phyloP scores from a whole-genome alignment of 2,888 invertebrate species.

The Scaptodrosophila latifasciaeformis region DNA sequence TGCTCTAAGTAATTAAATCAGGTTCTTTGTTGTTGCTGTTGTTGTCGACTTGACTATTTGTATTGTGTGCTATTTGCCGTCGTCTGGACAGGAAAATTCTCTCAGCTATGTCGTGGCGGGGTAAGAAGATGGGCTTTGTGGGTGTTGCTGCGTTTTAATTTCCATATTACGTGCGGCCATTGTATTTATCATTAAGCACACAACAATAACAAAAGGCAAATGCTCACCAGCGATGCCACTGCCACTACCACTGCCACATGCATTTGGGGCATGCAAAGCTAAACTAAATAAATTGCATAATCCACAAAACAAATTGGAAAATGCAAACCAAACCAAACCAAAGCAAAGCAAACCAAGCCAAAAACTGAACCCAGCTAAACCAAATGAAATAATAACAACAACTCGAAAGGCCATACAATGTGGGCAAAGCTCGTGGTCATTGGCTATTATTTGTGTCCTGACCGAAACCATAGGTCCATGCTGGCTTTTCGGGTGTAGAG shows the following conservation, averaged over 20 bases:
- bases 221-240: not conserved
- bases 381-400: slow-evolving; percentile 18
- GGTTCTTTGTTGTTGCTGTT: slow-evolving; percentile 10
- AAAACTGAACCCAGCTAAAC: slow-evolving; percentile 12
- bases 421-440: not conserved
- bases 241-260: not conserved
- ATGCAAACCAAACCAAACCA: slow-evolving; percentile 47
- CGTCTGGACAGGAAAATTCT: too few relatives aligned
- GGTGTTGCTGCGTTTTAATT: slow-evolving; percentile 46
- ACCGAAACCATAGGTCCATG: too few relatives aligned
- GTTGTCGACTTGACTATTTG: too few relatives aligned
- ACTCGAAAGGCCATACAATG: slow-evolving; percentile 12
- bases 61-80: too few relatives aligned
- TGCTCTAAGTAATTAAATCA: slow-evolving; percentile 46
- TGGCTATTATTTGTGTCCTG: not conserved
- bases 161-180: slow-evolving; percentile 66
- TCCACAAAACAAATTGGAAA: slow-evolving; percentile 55
- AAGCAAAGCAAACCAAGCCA: slow-evolving; percentile 44
- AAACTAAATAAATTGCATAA: slow-evolving; percentile 55
- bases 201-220: not conserved
- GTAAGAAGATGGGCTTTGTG: slow-evolving; percentile 1
- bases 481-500: too few relatives aligned
- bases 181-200: slow-evolving; percentile 58
- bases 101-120: too few relatives aligned
- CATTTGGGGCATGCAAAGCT: slow-evolving; percentile 39